Evolutionary conservation across 2,113 vertebrate genomes (phyloP).

Genomic region (Ginglymostoma cirratum): DNA sequence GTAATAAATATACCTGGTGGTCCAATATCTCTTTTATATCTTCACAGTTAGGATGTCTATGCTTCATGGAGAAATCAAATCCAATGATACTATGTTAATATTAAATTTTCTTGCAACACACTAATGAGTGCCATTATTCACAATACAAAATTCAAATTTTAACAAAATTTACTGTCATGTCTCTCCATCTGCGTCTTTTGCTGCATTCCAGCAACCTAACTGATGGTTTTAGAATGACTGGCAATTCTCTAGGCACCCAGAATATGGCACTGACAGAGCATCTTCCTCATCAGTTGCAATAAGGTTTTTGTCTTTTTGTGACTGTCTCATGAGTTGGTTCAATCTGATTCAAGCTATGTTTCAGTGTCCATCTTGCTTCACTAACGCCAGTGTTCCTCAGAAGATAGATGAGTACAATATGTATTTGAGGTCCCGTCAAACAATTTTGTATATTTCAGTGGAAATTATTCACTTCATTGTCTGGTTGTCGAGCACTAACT

Average conservation of each 20-base stretch:
- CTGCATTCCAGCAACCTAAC: neutral
- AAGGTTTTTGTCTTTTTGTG: neutral
- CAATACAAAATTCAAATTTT: neutral
- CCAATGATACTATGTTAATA: neutral
- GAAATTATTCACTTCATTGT: neutral
- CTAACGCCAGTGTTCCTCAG: neutral
- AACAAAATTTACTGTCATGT: neutral
- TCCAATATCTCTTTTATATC: neutral
- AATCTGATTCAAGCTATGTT: neutral
- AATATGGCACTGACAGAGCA: neutral
- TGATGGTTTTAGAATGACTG: neutral
- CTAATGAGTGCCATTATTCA: neutral
- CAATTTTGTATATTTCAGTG: neutral
- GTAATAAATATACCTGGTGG: neutral
- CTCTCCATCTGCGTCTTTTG: neutral
- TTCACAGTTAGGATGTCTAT: neutral
- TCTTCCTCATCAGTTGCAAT: neutral
- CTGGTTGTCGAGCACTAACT: neutral
- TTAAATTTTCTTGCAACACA: neutral
- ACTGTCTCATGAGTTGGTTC: neutral
- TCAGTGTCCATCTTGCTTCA: neutral
- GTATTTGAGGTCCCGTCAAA: neutral
- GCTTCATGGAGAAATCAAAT: neutral
- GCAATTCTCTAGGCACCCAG: neutral
- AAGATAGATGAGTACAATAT: neutral